These are phyloP conservation scores for Eulemur macaco DNA, from an alignment of 2,113 vertebrate genomes.

Conservation along the genomic window DNA sequence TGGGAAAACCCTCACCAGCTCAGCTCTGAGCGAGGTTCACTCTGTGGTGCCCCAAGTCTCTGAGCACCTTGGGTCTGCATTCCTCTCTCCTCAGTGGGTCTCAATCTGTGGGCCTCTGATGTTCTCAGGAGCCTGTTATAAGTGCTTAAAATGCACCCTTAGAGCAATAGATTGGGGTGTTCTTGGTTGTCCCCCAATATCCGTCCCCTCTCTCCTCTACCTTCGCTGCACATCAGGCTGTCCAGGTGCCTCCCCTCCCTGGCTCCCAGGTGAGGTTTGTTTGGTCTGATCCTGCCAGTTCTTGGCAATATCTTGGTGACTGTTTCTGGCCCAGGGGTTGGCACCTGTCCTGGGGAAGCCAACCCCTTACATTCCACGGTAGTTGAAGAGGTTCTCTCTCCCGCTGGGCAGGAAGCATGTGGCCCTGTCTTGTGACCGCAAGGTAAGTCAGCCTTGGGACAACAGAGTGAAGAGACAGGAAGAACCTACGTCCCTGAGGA, in stretches of 20 bases:
- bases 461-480: not conserved
- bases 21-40: not conserved
- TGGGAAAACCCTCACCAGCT: not conserved
- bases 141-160: not conserved
- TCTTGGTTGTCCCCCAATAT: accelerated
- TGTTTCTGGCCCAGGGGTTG: not conserved
- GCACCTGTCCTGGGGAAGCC: not conserved
- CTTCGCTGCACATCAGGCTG: not conserved
- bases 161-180: not conserved
- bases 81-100: not conserved
- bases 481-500: not conserved
- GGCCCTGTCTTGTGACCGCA: not conserved
- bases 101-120: not conserved
- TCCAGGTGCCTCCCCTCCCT: not conserved
- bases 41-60: no score
- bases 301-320: not conserved
- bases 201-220: not conserved
- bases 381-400: not conserved
- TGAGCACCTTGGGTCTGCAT: no score
- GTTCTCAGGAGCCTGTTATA: not conserved
- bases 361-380: not conserved
- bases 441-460: not conserved
- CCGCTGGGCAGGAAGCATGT: not conserved
- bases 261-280: not conserved
- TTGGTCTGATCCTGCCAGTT: not conserved